Conservation (phyloP, 92 coral and sea anemone genomes). For the Zoanthus solanderi region DNA sequence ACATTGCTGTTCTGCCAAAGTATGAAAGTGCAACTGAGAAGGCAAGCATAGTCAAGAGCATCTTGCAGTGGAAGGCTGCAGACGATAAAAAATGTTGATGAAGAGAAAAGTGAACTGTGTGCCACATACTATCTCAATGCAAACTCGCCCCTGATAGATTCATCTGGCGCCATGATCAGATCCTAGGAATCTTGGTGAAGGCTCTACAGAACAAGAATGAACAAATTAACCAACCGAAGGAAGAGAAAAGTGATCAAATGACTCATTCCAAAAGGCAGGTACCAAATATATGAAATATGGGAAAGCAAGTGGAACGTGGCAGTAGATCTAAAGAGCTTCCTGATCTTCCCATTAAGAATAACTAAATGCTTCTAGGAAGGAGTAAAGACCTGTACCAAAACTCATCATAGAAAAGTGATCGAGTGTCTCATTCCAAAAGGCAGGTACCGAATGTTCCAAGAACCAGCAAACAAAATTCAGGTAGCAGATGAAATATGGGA, state of each 20-base stretch:
- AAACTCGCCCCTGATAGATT: not conserved
- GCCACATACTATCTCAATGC: not conserved
- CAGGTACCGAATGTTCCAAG: not conserved
- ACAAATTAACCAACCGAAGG: not conserved
- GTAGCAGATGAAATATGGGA: not conserved
- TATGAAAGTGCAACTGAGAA: not conserved
- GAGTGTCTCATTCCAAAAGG: not conserved
- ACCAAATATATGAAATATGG: not conserved
- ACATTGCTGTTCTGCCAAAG: conserved; percentile 13
- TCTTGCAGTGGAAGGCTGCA: too few relatives aligned
- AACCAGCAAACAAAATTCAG: not conserved
- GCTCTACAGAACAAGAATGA: not conserved
- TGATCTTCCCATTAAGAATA: not conserved
- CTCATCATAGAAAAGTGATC: not conserved
- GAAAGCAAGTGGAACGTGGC: not conserved
- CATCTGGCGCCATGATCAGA: not conserved
- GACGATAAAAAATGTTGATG: not conserved
- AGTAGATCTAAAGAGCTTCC: not conserved
- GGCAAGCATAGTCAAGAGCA: too few relatives aligned
- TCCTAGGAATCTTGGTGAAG: not conserved
- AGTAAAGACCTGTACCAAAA: not conserved
- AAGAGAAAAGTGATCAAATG: not conserved
- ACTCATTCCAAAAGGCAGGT: not conserved
- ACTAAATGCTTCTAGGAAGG: not conserved
- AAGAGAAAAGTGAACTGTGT: not conserved